These are phyloP conservation scores for Drosophila persimilis DNA, from an alignment of 1,140 invertebrate genomes.

Conservation along the genomic window DNA sequence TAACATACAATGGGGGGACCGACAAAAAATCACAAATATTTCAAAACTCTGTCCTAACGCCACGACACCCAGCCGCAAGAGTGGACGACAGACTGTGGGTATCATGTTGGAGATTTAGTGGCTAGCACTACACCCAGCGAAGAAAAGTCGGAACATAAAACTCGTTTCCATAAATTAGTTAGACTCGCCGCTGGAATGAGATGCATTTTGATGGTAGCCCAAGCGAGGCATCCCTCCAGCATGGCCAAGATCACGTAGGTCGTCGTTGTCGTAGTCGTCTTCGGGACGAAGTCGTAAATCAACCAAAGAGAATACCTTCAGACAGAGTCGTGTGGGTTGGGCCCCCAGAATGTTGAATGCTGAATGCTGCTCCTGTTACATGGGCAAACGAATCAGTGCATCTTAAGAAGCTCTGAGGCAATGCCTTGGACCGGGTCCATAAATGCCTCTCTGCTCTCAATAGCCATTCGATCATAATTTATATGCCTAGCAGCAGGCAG, in stretches of 20 bases:
- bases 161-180: conserved; percentile 61
- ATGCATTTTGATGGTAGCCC: conserved; percentile 13
- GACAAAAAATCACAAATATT: conserved; percentile 65
- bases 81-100: conserved; percentile 48
- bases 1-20: conserved; percentile 62
- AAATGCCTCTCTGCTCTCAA: conserved; percentile 36
- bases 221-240: conserved; percentile 1
- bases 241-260: conserved; percentile 62
- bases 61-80: conserved; percentile 37
- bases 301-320: conserved; percentile 19
- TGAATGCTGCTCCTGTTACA: conserved; percentile 14
- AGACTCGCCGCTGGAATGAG: conserved; percentile 14
- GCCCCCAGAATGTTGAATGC: neutral
- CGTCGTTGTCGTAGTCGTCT: neutral
- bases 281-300: conserved; percentile 11
- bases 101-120: conserved; percentile 31
- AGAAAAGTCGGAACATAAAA: conserved; percentile 60
- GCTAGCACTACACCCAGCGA: conserved; percentile 8
- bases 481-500: conserved; percentile 22
- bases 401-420: conserved; percentile 32
- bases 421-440: conserved; percentile 15
- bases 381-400: conserved; percentile 65
- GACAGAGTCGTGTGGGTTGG: conserved; percentile 22
- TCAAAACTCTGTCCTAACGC: conserved; percentile 63
- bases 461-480: conserved; percentile 72